These are phyloP conservation scores for Archilochus colubris DNA, from an alignment of 2,113 vertebrate genomes.

Conservation along the genomic window DNA sequence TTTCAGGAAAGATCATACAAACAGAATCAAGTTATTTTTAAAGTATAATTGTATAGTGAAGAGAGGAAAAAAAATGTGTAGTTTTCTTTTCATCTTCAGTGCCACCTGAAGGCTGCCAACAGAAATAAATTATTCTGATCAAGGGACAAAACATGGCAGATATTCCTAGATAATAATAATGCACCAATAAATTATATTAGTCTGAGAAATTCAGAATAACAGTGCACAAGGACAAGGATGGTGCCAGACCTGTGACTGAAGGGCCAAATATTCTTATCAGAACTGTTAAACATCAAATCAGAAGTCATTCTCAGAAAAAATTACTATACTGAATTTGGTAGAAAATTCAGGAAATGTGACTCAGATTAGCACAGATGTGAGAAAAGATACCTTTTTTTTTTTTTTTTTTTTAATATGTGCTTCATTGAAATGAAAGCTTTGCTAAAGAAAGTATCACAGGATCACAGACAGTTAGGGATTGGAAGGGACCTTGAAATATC, in stretches of 20 bases:
- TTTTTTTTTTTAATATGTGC: background rate
- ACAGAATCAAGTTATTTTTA: constrained; percentile 26
- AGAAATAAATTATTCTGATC: constrained; percentile 16
- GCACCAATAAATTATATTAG: background rate
- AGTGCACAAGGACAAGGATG: background rate
- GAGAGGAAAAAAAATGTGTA: background rate
- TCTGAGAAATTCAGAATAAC: background rate
- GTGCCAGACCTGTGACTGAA: background rate
- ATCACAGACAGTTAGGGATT: too few relatives aligned
- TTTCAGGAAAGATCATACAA: constrained; percentile 29
- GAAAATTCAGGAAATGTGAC: background rate
- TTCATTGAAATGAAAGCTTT: background rate
- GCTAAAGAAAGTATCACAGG: background rate
- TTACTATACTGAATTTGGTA: background rate
- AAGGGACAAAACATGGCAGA: background rate
- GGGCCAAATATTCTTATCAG: background rate
- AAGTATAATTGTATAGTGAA: background rate
- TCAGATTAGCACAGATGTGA: accelerated
- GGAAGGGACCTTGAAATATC: too few relatives aligned
- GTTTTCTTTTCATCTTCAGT: background rate
- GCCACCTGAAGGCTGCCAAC: background rate
- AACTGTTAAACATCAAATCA: background rate
- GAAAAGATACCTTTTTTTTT: background rate
- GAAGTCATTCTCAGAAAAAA: background rate
- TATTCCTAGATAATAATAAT: constrained; percentile 2